Percentiles rank a stretch among this genome's conserved stretches.
These are phyloP conservation scores for Trachelus stipa DNA, from an alignment of 2,888 invertebrate species.

Conservation along the genomic window DNA sequence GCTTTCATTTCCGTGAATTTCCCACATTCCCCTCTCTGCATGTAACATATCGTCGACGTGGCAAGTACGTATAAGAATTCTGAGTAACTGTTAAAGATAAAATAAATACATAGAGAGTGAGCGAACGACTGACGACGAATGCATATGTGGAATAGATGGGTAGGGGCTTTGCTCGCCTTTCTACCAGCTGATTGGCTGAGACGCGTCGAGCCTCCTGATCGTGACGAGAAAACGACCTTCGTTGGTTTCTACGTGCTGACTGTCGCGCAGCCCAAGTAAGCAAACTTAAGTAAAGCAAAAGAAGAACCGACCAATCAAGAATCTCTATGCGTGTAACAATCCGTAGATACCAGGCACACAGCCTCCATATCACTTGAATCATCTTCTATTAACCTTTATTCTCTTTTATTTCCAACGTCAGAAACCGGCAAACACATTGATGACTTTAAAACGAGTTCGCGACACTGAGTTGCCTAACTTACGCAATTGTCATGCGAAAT, in stretches of 20 bases:
- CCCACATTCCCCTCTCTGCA: no score
- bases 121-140: conserved; percentile 16
- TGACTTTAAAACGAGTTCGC: no score
- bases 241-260: conserved; percentile 21
- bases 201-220: conserved; percentile 48
- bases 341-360: not conserved
- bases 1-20: no score
- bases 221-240: conserved; percentile 40
- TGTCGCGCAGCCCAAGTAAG: not conserved
- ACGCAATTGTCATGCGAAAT: no score
- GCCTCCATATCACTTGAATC: not conserved
- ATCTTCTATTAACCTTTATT: conserved; percentile 28
- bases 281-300: not conserved
- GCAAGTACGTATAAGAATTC: not conserved
- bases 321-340: no score
- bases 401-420: conserved; percentile 9
- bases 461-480: no score
- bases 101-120: conserved; percentile 20
- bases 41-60: no score
- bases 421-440: conserved; percentile 8
- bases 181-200: conserved; percentile 48
- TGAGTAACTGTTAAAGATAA: conserved; percentile 12
- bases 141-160: conserved; percentile 26
- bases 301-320: no score
- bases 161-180: conserved; percentile 39